phyloP scores from a whole-genome alignment of 2,797 vertebrate genomes.

The Sebastolobus alascanus region DNA sequence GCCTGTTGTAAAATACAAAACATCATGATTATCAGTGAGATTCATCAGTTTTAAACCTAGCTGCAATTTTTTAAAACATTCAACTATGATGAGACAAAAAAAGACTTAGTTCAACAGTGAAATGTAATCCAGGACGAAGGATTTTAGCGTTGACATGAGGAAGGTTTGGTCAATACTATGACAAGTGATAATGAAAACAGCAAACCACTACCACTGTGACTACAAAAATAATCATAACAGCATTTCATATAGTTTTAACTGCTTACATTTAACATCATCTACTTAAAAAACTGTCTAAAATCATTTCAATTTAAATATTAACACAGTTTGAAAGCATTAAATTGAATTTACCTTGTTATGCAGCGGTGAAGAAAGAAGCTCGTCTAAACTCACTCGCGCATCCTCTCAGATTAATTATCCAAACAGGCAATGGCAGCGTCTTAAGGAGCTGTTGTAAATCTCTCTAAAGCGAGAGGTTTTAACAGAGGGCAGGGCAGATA shows the following conservation, averaged over 20 bases:
- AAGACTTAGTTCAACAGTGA: not conserved
- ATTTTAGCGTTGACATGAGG: not conserved
- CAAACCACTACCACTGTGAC: not conserved
- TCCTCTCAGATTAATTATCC: constrained; percentile 58
- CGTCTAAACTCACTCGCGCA: constrained; percentile 35
- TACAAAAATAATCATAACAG: not conserved
- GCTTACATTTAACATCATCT: not conserved
- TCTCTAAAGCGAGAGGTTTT: constrained; percentile 40
- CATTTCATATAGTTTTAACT: not conserved
- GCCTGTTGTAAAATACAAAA: constrained; percentile 38
- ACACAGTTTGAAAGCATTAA: constrained; percentile 3
- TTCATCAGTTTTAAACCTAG: not conserved
- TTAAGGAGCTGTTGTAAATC: constrained; percentile 69
- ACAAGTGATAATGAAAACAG: not conserved
- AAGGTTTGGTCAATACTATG: not conserved
- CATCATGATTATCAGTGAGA: not conserved
- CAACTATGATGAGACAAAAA: not conserved
- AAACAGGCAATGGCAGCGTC: constrained; percentile 40
- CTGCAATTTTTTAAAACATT: not conserved
- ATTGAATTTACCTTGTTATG: constrained; percentile 59
- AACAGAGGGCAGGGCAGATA: constrained; percentile 54
- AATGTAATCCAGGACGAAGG: not conserved
- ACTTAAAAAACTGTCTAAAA: not conserved
- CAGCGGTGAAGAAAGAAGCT: constrained; percentile 46
- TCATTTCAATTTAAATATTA: not conserved